Conservation (phyloP, 92 coral and sea anemone genomes). For the Nematostella vectensis region DNA sequence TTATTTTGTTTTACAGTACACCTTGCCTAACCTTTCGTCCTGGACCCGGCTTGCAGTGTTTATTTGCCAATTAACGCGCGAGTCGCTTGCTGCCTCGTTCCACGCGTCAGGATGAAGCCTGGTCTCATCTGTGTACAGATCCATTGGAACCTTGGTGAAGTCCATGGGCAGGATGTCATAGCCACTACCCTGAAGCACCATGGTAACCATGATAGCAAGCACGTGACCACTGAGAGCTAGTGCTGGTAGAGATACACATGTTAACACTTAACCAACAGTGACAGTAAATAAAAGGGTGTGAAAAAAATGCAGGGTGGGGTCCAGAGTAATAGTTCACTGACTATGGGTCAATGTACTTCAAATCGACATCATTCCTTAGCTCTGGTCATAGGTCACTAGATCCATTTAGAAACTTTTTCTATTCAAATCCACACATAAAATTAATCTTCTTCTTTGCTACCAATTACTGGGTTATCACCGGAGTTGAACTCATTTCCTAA, state of each 20-base stretch:
- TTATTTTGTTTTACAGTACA: no score
- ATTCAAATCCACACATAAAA: no score
- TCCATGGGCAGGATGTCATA: conserved; percentile 60
- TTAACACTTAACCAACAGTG: no score
- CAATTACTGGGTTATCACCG: no score
- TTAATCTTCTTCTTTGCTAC: no score
- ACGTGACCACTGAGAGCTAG: conserved; percentile 52
- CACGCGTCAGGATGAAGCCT: conserved; percentile 63
- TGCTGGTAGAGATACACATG: conserved; percentile 12
- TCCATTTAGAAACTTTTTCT: no score
- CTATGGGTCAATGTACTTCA: no score
- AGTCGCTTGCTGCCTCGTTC: conserved; percentile 43
- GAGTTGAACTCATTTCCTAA: no score
- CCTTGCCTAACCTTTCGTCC: neutral
- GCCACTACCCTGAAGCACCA: conserved; percentile 29
- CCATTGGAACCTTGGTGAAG: conserved; percentile 47
- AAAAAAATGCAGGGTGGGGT: neutral
- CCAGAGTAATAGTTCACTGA: neutral
- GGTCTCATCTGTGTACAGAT: conserved; percentile 43
- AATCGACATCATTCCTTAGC: no score
- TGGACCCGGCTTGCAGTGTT: neutral
- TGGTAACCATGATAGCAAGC: conserved; percentile 33
- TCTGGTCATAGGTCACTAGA: no score
- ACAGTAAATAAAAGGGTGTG: neutral
- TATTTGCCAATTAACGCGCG: conserved; percentile 33